Percentiles rank a stretch among this genome's conserved stretches.
phyloP scores from a whole-genome alignment of 2,888 invertebrate genomes.

The Plebejus argus region DNA sequence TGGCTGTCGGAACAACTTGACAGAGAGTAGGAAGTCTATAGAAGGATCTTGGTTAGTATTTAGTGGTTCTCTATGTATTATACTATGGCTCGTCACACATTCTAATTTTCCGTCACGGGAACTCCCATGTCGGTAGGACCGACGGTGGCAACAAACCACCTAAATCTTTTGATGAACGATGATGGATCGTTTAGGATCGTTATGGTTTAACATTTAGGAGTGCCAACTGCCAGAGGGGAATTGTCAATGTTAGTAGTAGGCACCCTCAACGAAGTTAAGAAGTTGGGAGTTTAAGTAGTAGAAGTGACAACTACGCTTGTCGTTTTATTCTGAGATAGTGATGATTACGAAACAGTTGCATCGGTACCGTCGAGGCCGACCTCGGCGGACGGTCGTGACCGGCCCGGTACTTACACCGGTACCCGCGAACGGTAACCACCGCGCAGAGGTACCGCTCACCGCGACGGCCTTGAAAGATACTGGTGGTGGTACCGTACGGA shows the following conservation, averaged over 20 bases:
- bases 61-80: neutral
- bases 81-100: too few relatives aligned
- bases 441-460: constrained; percentile 55
- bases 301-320: neutral
- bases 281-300: neutral
- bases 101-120: too few relatives aligned
- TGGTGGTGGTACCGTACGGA: constrained; percentile 35
- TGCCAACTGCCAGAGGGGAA: too few relatives aligned
- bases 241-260: too few relatives aligned
- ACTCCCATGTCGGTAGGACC: too few relatives aligned
- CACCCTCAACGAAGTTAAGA: too few relatives aligned
- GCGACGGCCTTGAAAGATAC: constrained; percentile 67
- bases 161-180: too few relatives aligned
- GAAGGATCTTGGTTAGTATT: too few relatives aligned
- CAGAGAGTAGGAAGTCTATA: neutral
- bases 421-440: constrained; percentile 57
- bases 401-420: constrained; percentile 10
- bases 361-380: neutral
- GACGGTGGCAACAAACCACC: too few relatives aligned
- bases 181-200: too few relatives aligned
- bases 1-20: neutral
- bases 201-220: too few relatives aligned
- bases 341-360: neutral
- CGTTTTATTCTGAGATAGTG: neutral
- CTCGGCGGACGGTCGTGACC: constrained; percentile 59